Evolutionary conservation across 2,888 invertebrate species (phyloP), one percentile per base, ranked within the genome.

Genomic region (Nymphalis c-album): DNA sequence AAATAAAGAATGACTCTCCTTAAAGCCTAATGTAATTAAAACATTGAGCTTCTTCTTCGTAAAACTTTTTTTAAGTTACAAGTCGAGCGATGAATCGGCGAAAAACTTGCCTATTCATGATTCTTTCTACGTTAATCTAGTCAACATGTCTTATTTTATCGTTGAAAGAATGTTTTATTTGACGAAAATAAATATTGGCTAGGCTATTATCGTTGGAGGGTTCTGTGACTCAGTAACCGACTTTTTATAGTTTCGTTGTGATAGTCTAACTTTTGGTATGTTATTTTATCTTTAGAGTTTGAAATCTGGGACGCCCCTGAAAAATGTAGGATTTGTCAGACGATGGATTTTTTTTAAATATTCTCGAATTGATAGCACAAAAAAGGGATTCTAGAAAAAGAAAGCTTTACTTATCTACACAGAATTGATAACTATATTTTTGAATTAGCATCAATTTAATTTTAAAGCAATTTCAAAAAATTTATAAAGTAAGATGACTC

Each of bases 71-170:
- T 51, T 5, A 57, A 66, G 60, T 68, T 57, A 18, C 57, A 63
- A 63, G 50, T 61, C 60, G 22, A 66, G 13, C 47, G 58, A 60
- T 71, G 71, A 71, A 45, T 69, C 47, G 55, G 55, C 69, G 60
- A 18, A 65, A 67, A 69, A 69, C 50, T 60, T 69, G 71, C 62
- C 69, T 40, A 60, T 55, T 71, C 67, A 69, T 69, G 58, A 47
- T 16, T 8, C 46, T 65, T 71, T 66, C 31, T 61, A 35, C 58
- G 31, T 40, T 64, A 68, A 64, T 55, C 53, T 35, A 60, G 59
- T 61, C 58, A 45, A 58, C 58, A 63, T 45, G 55, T 64, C 66
- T 68, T 63, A 48, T 61, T 68, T 64, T 64, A 68, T 61, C 60
- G 31, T n/a, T 0, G 18, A 26, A 58, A 8, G 22, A 55, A 50